Evolutionary conservation across 2,797 vertebrate genomes (phyloP), one percentile per base, ranked within the genome.

Genomic region (Urosaurus nigricauda): DNA sequence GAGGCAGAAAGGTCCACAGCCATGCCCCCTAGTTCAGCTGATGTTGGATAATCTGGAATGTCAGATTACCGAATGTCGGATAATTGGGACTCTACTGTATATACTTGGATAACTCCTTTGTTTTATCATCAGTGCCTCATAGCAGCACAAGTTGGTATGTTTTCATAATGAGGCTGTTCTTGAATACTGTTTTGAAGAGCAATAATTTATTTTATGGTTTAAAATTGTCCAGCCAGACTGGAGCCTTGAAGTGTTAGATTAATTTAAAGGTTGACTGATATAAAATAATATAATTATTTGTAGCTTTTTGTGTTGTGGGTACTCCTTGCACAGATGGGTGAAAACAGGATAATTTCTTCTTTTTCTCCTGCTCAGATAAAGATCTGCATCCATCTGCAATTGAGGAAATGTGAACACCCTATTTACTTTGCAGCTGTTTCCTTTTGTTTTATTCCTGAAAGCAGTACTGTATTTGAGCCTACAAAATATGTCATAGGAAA

Each of bases 331-430:
- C 77, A 43, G 79, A 14, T 56, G 80, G 70, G 24, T 53, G 79
- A 71, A 84, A 92, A 43, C 79, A 83, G 79, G 32, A 13, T 87
- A 37, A 90, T 91, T 93, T 91, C 89, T 78, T 77, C 80, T 47
- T 92, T n/a, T 94, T 95, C 35, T 90, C 93, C 91, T 87, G 88
- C 71, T 90, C 1, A 85, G 91, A 89, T 88, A 86, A 92, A 91
- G 79, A 78, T 29, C 6, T 88, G 81, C 87, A 86, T 89, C 90
- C 82, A 81, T 88, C 47, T 90, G 84, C 81, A 85, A 85, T 47
- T 4, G 47, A 74, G 32, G 78, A 93, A 92, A 26, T 83, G 35
- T 58, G 16, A 1, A 19, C 74, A 40, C 24, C 24, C 24, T 79
- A 87, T 68, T 86, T 92, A 82, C 24, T 89, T 89, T 68, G n/a